phyloP scores from a whole-genome alignment of 2,113 vertebrate genomes.

The Lepus americanus region DNA sequence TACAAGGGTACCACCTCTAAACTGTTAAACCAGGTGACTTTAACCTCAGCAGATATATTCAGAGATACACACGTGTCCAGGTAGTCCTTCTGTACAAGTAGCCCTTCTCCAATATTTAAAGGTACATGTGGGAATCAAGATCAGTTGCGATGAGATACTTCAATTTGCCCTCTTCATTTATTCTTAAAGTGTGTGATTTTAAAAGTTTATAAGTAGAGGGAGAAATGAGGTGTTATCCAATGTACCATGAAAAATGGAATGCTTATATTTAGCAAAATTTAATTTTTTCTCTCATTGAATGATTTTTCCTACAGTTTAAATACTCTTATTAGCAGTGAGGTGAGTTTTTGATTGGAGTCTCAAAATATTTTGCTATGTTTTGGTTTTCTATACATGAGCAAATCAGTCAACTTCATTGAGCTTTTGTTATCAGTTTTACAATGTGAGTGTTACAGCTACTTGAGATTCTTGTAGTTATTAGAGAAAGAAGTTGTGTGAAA shows the following conservation, averaged over 20 bases:
- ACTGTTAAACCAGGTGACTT: constrained; percentile 52
- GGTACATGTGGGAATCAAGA: background rate
- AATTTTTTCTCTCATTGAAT: background rate
- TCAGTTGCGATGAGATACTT: background rate
- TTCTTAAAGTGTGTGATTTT: background rate
- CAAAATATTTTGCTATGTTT: background rate
- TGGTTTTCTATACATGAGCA: background rate
- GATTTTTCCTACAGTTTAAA: background rate
- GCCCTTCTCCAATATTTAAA: background rate
- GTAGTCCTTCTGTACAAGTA: background rate
- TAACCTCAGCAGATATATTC: constrained; percentile 50
- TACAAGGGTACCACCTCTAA: background rate
- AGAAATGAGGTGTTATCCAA: background rate
- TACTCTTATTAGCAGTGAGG: background rate
- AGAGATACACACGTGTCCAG: constrained; percentile 25
- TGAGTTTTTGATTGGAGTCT: background rate
- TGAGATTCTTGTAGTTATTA: background rate
- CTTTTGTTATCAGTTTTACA: background rate
- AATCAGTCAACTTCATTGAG: background rate
- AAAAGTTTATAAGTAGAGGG: background rate
- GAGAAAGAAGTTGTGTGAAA: background rate
- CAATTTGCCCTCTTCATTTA: background rate
- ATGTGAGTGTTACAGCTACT: background rate
- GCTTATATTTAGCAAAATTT: background rate
- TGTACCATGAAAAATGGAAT: background rate